phyloP scores from a whole-genome alignment of 2,888 invertebrate species.

The Tortrix viridana region DNA sequence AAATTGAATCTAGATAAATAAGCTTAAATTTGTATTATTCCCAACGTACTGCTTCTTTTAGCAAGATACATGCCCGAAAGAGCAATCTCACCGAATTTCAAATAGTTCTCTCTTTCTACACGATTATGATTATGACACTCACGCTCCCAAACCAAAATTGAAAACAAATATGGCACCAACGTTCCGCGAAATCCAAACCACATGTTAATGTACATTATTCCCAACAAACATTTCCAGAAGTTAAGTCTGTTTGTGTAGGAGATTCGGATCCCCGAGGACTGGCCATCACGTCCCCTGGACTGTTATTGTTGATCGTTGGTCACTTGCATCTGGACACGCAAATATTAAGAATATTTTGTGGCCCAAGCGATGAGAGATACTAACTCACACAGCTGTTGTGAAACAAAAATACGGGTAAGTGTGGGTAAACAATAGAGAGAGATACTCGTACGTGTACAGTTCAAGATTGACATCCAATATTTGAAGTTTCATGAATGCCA shows the following conservation, averaged over 20 bases:
- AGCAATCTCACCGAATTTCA: no score
- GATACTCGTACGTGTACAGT: no score
- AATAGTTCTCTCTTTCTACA: no score
- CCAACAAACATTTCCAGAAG: conserved; percentile 38
- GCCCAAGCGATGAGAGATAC: conserved; percentile 42
- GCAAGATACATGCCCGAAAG: no score
- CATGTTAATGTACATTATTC: conserved; percentile 17
- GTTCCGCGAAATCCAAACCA: conserved; percentile 31
- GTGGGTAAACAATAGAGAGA: no score
- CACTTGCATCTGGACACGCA: conserved; percentile 74
- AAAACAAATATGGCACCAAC: conserved; percentile 19
- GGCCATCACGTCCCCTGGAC: conserved; percentile 40
- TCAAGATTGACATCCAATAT: no score
- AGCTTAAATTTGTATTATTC: no score
- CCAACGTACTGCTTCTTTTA: no score
- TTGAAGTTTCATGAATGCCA: no score
- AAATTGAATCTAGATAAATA: no score
- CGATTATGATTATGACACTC: no score
- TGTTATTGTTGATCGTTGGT: conserved; percentile 53
- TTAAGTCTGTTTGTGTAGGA: conserved; percentile 27
- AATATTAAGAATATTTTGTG: conserved; percentile 46
- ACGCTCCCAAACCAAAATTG: conserved; percentile 6
- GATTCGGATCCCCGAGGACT: conserved; percentile 49
- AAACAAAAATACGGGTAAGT: not conserved
- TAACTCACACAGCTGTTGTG: not conserved